phyloP scores from a whole-genome alignment of 2,888 invertebrate genomes.

The Rhagonycha lutea region DNA sequence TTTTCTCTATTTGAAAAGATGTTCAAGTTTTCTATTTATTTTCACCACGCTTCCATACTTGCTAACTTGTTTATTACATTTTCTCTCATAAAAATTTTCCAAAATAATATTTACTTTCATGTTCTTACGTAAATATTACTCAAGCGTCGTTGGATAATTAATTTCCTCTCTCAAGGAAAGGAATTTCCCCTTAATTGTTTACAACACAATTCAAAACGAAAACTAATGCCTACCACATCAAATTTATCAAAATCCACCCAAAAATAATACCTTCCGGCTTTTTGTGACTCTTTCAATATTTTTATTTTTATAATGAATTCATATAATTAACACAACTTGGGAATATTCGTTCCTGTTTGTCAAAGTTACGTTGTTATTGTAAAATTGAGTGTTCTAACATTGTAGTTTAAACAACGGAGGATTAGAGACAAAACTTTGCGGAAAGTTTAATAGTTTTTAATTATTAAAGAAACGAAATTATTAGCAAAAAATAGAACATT shows the following conservation, averaged over 20 bases:
- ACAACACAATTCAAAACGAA: neutral
- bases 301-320: neutral
- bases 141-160: neutral
- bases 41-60: neutral
- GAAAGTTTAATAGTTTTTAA: neutral
- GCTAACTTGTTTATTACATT: neutral
- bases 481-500: too few relatives aligned
- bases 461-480: neutral
- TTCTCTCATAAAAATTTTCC: neutral
- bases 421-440: neutral
- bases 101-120: neutral
- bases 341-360: too few relatives aligned
- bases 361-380: neutral
- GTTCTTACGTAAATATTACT: neutral
- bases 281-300: neutral
- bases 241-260: neutral
- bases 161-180: neutral
- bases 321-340: neutral
- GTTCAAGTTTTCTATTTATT: neutral
- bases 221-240: neutral
- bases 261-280: neutral
- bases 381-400: neutral
- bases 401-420: neutral
- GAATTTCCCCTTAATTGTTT: neutral
- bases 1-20: neutral